Evolutionary conservation across 2,888 invertebrate genomes (phyloP), one percentile per base, ranked within the genome.

Genomic region (Drosophila maculinotata): DNA sequence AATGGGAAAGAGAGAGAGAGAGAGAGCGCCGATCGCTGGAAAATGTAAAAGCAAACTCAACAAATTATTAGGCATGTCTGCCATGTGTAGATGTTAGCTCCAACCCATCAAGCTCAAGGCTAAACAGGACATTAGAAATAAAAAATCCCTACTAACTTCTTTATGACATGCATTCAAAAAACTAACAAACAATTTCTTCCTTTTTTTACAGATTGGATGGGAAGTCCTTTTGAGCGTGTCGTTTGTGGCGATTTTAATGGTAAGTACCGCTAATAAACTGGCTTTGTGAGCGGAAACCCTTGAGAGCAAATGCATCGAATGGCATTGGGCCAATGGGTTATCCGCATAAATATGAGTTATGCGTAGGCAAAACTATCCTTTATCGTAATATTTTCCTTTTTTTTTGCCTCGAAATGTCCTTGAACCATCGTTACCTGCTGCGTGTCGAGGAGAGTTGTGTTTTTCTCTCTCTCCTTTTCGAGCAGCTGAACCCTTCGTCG

Each of bases 221-320:
- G 96, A 93, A 96, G 96, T 93, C 97, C 97, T 91, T 97, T 97
- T 93, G 97, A 97, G 94, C 95, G 97, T 93, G 97, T 97, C 93
- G 96, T 97, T 93, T 97, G 97, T 94, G 97, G 97, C 95, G 96
- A 97, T 96, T 97, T 96, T 92, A 95, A 95, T 94, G 95, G 95
- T 95, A 94, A 94, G 95, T 94, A 83, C 73, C 59, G 36, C 58
- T 53, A 65, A 64, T 69, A 60, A 28, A 42, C 31, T 10, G n/a
- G n/a, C 26, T 63, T 38, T 23, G 12, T 53, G 39, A 33, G 15
- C 14, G n/a, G 73, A 76, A 75, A 74, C 69, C 67, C 73, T 74
- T 68, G 51, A 69, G 63, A 69, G 63, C 36, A 69, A 76, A 79
- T 70, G 47, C 45, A 20, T 44, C 53, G 15, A 52, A 66, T 83